Percentiles rank a stretch among this genome's conserved stretches.
Evolutionary conservation across 2,888 invertebrate species (phyloP).

Genomic region (Hydropsyche betteni): DNA sequence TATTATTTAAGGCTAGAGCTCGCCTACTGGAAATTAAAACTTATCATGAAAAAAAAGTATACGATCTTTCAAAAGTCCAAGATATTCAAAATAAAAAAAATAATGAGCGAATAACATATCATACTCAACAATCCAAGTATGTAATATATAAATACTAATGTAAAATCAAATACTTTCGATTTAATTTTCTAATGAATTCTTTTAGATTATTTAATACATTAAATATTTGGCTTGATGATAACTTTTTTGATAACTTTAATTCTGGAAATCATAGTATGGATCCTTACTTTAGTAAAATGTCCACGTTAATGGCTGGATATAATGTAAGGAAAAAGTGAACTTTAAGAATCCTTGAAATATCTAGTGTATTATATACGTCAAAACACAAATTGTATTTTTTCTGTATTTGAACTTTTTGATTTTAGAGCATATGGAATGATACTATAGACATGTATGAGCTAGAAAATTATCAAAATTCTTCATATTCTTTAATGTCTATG

Average conservation of each 20-base stretch:
- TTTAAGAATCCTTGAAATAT: background rate
- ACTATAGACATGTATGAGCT: conserved; percentile 45
- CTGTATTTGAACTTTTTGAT: conserved; percentile 12
- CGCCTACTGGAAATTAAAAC: conserved; percentile 57
- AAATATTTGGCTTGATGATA: conserved; percentile 45
- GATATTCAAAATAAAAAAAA: conserved; percentile 1
- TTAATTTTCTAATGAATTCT: conserved; percentile 17
- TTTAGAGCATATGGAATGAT: conserved; percentile 48
- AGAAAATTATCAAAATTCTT: conserved; percentile 36
- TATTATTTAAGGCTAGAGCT: conserved; percentile 58
- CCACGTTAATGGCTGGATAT: conserved; percentile 42
- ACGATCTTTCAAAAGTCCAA: conserved; percentile 33
- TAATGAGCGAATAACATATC: conserved; percentile 35
- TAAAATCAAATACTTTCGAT: conserved; percentile 2
- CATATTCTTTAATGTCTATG: background rate
- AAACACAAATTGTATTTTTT: background rate
- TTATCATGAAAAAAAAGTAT: conserved; percentile 55
- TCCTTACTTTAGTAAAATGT: conserved; percentile 44
- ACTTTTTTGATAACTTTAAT: conserved; percentile 37
- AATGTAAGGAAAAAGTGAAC: conserved; percentile 41
- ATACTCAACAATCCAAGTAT: conserved; percentile 46
- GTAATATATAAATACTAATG: conserved; percentile 3
- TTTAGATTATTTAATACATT: conserved; percentile 45
- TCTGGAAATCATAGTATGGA: conserved; percentile 30
- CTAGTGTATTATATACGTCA: background rate